Conservation (phyloP, 2,888 invertebrate species). For the Sinodicranocentrus sp. region DNA sequence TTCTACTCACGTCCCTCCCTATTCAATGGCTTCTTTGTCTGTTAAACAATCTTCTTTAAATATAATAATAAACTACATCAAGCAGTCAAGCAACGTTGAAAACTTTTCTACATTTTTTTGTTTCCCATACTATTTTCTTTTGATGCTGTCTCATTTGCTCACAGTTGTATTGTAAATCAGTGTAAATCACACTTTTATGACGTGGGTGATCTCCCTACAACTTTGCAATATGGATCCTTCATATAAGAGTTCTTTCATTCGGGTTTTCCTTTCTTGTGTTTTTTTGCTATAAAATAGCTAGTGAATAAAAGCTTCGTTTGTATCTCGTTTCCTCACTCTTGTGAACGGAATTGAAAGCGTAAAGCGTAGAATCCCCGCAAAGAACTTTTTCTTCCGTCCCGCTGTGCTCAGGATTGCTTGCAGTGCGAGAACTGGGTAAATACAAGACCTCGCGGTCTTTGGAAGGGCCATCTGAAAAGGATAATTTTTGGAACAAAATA, state of each 20-base stretch:
- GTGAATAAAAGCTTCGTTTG: conserved; percentile 1
- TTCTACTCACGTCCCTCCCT: too few relatives aligned
- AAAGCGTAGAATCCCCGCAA: not conserved
- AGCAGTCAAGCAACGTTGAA: too few relatives aligned
- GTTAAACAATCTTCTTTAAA: too few relatives aligned
- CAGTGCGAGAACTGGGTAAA: not conserved
- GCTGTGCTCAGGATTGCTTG: conserved; percentile 41
- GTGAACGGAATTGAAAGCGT: conserved; percentile 27
- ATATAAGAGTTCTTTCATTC: not conserved
- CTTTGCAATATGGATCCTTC: not conserved
- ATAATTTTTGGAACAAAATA: conserved; percentile 1
- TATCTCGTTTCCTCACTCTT: not conserved
- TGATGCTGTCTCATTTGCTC: conserved; percentile 14
- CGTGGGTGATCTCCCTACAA: not conserved
- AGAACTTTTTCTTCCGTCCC: conserved; percentile 15
- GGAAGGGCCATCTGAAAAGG: not conserved
- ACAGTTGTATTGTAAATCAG: conserved; percentile 33
- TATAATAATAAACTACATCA: too few relatives aligned
- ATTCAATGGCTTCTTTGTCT: too few relatives aligned
- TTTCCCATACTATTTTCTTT: not conserved
- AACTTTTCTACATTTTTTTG: not conserved
- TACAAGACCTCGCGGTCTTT: not conserved
- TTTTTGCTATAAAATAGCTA: not conserved
- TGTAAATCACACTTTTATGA: conserved; percentile 42
- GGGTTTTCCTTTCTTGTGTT: not conserved